Conservation (phyloP, 2,888 invertebrate species). For the Rutpela maculata region DNA sequence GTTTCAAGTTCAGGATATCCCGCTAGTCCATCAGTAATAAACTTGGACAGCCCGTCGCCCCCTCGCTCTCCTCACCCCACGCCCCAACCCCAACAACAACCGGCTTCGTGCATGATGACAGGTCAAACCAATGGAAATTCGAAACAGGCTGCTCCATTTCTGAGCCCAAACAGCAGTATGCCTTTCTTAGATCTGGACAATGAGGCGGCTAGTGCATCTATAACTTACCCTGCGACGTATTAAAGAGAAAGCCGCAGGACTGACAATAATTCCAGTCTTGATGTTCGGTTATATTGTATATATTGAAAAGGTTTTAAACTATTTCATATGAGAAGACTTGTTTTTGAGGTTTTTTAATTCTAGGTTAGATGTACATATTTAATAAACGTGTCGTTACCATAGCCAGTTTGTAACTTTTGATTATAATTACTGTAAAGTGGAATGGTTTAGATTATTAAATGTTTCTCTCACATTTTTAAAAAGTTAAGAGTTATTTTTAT, state of each 20-base stretch:
- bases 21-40: slow-evolving; percentile 78
- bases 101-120: slow-evolving; percentile 66
- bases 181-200: slow-evolving; percentile 69
- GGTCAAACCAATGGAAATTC: slow-evolving; percentile 57
- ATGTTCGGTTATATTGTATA: background rate
- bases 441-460: background rate
- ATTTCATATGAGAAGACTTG: slow-evolving; percentile 16
- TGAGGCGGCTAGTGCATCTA: slow-evolving; percentile 63
- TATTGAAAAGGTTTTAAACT: background rate
- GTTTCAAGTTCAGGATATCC: slow-evolving; percentile 81
- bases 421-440: background rate
- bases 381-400: slow-evolving; percentile 30
- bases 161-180: slow-evolving; percentile 59
- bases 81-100: slow-evolving; percentile 41
- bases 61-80: slow-evolving; percentile 71
- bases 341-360: slow-evolving; percentile 13
- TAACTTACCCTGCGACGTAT: slow-evolving; percentile 51
- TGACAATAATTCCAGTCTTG: too few relatives aligned
- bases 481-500: background rate
- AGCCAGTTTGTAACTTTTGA: slow-evolving; percentile 1
- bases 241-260: slow-evolving; percentile 12
- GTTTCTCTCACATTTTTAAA: background rate
- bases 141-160: slow-evolving; percentile 51
- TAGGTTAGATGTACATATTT: slow-evolving; percentile 21
- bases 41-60: slow-evolving; percentile 80